Base-by-base conservation (phyloP, 2,888 invertebrate species). In the Phragmatobia fuliginosa region DNA sequence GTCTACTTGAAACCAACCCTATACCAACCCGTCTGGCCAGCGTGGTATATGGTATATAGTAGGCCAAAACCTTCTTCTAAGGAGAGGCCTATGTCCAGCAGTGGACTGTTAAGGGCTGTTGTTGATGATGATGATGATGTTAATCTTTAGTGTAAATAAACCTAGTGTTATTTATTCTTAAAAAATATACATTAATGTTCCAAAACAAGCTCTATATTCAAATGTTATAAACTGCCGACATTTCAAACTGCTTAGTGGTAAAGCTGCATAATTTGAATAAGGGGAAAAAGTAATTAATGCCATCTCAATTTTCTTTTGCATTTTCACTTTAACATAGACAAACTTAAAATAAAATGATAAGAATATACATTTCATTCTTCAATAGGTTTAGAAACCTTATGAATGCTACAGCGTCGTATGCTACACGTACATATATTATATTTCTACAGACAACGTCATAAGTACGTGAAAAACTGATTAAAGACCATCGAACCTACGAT, bases 401-500 rank as follows among this genome's bases (percentile, higher is more conserved):
- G 21, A 66, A 59, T 66, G 36, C 58, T 60, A 60, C n/a, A 41
- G 3, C 11, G 38, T 32, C 33, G 61, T 41, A n/a, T n/a, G n/a
- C n/a, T n/a, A 67, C 31, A 21, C 52, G 45, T 49, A 62, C 32
- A 41, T 33, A 38, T 63, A 68, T 64, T 49, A 58, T 38, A 67
- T 65, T 33, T 14, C 25, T 59, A 38, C 10, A 65, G 49, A 65
- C 67, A 65, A 67, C 64, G 56, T 72, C 66, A 64, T 64, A 66
- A 59, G 64, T 52, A 71, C 66, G 69, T 73, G 70, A 67, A 72
- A 62, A 70, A 73, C 73, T 76, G 81, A 81, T 80, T 79, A 76
- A 62, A 81, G 76, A 81, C 52, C 78, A 74, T 74, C 74, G 78
- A 81, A 76, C 74, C 74, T 69, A 69, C 45, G 70, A 78, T 79